phyloP scores from a whole-genome alignment of 2,797 vertebrate species.

The Gobionotothen gibberifrons region DNA sequence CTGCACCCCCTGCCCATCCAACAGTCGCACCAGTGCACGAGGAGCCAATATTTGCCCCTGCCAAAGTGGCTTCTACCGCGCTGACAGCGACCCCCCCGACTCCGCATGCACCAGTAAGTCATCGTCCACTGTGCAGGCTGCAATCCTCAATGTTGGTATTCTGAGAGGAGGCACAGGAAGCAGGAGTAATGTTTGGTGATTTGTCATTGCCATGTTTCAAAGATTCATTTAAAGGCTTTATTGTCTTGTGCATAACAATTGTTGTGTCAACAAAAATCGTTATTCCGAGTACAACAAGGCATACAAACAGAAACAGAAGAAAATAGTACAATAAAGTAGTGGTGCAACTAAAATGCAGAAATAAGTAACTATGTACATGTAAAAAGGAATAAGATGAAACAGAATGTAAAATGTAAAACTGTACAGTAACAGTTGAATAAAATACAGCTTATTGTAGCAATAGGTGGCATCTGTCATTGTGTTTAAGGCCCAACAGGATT shows the following conservation, averaged over 20 bases:
- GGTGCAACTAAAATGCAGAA: no score
- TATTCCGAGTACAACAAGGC: no score
- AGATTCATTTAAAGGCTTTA: no score
- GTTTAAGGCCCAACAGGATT: background rate
- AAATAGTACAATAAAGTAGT: no score
- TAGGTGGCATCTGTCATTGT: background rate
- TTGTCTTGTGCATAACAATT: no score
- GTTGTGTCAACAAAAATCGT: no score
- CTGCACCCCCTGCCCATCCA: conserved; percentile 91
- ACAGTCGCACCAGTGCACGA: conserved; percentile 89
- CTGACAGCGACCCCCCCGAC: conserved; percentile 92
- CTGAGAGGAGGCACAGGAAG: conserved; percentile 9
- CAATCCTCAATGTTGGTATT: background rate
- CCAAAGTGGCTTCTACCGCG: conserved; percentile 91
- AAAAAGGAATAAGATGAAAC: no score
- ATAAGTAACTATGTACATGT: no score
- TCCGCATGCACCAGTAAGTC: conserved; percentile 94
- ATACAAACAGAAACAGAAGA: no score
- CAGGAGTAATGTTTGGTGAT: background rate
- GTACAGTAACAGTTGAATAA: no score
- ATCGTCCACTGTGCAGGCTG: conserved; percentile 12
- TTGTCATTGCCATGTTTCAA: background rate
- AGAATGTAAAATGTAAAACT: no score
- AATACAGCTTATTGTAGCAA: no score
- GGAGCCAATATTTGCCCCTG: conserved; percentile 92